These are phyloP conservation scores for Emys orbicularis DNA, from an alignment of 2,797 vertebrate genomes.

Conservation along the genomic window DNA sequence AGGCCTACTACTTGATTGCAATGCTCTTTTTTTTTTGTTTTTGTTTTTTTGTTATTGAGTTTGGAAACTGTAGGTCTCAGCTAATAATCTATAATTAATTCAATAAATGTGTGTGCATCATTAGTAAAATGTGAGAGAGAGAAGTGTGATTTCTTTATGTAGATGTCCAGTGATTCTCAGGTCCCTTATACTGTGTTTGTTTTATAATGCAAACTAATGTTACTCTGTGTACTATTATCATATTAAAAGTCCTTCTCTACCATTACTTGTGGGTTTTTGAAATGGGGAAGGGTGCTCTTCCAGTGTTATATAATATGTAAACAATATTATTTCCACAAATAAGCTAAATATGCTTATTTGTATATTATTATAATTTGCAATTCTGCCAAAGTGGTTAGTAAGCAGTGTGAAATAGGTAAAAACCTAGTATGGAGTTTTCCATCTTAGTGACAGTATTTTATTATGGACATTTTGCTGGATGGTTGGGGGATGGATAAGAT, in stretches of 20 bases:
- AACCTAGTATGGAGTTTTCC: background rate
- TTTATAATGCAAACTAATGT: constrained; percentile 43
- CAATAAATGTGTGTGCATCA: too few species aligned
- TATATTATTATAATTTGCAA: too few species aligned
- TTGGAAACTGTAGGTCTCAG: too few species aligned
- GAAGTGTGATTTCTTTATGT: constrained; percentile 10
- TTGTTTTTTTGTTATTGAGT: too few species aligned
- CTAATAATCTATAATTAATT: too few species aligned
- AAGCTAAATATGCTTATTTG: too few species aligned
- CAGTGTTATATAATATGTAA: too few species aligned
- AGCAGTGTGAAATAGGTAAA: constrained; percentile 1
- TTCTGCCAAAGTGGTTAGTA: background rate
- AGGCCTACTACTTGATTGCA: too few species aligned
- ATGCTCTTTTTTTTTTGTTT: too few species aligned
- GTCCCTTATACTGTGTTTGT: constrained; percentile 16
- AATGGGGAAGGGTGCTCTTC: background rate
- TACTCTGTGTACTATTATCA: constrained; percentile 25
- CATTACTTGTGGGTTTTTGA: background rate
- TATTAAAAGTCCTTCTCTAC: background rate
- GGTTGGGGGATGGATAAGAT: too few species aligned
- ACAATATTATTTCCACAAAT: too few species aligned
- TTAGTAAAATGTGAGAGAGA: constrained; percentile 41
- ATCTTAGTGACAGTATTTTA: background rate
- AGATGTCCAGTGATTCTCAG: constrained; percentile 16
- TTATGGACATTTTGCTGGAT: too few species aligned